Conservation (phyloP, 2,113 vertebrate genomes). For the Channa maculata region DNA sequence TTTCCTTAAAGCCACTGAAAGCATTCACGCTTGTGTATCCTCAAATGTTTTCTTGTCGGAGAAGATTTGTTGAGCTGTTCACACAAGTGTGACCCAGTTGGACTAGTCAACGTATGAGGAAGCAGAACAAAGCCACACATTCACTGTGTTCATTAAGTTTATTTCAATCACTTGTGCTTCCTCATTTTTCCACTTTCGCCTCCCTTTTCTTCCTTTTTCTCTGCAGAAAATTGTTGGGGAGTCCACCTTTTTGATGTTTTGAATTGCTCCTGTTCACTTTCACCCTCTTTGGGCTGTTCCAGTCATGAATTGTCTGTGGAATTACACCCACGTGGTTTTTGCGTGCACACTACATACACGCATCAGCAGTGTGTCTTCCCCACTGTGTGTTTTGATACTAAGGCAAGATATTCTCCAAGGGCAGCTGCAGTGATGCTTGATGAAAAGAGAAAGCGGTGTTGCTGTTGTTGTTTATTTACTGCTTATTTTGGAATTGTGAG, state of each 20-base stretch:
- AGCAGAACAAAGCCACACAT: constrained; percentile 53
- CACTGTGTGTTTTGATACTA: constrained; percentile 43
- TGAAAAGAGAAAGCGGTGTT: constrained; percentile 47
- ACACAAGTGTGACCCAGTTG: constrained; percentile 2
- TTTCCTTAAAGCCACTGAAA: constrained; percentile 16
- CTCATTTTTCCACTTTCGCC: constrained; percentile 39
- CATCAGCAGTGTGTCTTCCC: constrained; percentile 27
- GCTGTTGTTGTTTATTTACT: constrained; percentile 25
- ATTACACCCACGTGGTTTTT: constrained; percentile 25
- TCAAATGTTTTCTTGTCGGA: constrained; percentile 52
- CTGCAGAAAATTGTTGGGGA: background rate
- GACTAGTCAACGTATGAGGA: constrained; percentile 6
- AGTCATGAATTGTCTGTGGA: constrained; percentile 32
- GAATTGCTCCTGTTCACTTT: background rate
- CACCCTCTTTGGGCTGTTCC: constrained; percentile 14
- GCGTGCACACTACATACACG: constrained; percentile 6
- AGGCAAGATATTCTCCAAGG: constrained; percentile 65
- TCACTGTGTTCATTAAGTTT: constrained; percentile 7
- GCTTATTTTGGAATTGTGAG: constrained; percentile 27
- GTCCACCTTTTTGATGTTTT: constrained; percentile 1
- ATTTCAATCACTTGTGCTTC: constrained; percentile 36
- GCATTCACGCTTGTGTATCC: constrained; percentile 43
- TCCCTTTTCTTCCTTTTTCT: constrained; percentile 19
- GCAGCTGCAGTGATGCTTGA: constrained; percentile 45
- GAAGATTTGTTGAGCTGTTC: constrained; percentile 44